Evolutionary conservation across 2,797 vertebrate genomes (phyloP), one percentile per base, ranked within the genome.

Genomic region (Hapalemur alaotrensis): DNA sequence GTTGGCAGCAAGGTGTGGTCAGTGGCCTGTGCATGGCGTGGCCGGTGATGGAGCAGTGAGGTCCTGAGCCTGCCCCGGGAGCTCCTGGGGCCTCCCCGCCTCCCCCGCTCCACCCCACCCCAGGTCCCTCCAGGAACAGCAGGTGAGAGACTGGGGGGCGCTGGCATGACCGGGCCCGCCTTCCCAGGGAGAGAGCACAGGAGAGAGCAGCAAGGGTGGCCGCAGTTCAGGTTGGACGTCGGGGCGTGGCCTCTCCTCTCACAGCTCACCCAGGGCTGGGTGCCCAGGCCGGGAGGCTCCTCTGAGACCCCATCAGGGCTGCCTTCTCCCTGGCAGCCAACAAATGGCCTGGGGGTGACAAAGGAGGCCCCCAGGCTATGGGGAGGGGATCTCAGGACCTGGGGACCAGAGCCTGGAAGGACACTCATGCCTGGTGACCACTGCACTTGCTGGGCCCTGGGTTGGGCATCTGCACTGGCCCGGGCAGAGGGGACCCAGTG

Each of bases 181-280:
- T 96, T 96, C 96, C 95, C 75, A 52, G 3, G 0, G 92, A 97
- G 91, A 89, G 85, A 94, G 93, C 93, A 63, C 88, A 90, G 95
- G 87, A 97, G 96, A 57, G 89, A 97, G 94, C 93, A 41, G 91
- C 96, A 96, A 73, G 91, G 95, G 91, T 96, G 89, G 97, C 97
- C 95, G 91, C 72, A 92, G 85, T 97, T 98, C 97, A 98, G 98
- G 98, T 95, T 98, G 97, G 98, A 97, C 96, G 97, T 95, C 94
- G 93, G 85, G 93, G 93, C 63, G 32, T 61, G 73, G 59, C 41
- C 9, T 82, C 86, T 63, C 96, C 90, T 89, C 89, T 25, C 95
- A 86, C 5, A 46, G n/a, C 57, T 52, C n/a, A n/a, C 65, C 52
- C 1, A 22, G 59, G 18, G 25, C 20, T 63, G 30, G 9, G 22